Percentiles rank a stretch among this genome's conserved stretches.
Evolutionary conservation across 2,797 vertebrate genomes (phyloP).

Genomic region (Neosalanx taihuensis): DNA sequence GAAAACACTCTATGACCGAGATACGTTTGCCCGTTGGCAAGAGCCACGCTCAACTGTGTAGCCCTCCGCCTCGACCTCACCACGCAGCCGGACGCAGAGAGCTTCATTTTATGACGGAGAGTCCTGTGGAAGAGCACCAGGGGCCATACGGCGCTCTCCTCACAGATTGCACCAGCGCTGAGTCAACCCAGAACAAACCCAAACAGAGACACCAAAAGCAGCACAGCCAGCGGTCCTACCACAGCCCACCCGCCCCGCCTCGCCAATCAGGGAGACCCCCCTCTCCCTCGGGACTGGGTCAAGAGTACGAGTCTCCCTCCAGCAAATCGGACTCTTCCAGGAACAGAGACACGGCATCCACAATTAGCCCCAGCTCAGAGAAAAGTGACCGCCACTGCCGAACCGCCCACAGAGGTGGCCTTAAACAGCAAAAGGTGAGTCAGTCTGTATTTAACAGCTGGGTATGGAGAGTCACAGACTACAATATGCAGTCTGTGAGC

Average conservation of each 20-base stretch:
- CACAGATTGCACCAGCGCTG: slow-evolving; percentile 69
- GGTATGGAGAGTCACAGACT: not conserved
- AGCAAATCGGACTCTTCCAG: slow-evolving; percentile 63
- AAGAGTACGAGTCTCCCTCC: slow-evolving; percentile 63
- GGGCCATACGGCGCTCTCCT: slow-evolving; percentile 43
- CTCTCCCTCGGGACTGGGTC: slow-evolving; percentile 35
- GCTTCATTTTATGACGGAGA: slow-evolving; percentile 33
- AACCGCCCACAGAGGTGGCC: slow-evolving; percentile 12
- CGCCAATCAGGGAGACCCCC: slow-evolving; percentile 32
- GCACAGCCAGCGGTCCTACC: slow-evolving; percentile 18
- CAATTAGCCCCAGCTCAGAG: slow-evolving; percentile 58
- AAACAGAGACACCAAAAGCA: slow-evolving; percentile 46
- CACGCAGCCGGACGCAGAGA: slow-evolving; percentile 45
- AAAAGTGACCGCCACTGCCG: slow-evolving; percentile 49
- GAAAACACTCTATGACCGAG: slow-evolving; percentile 46
- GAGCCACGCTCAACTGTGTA: slow-evolving; percentile 33
- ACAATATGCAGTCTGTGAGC: not conserved
- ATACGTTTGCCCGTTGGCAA: slow-evolving; percentile 47
- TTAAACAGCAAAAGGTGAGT: slow-evolving; percentile 55
- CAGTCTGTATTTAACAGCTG: not conserved
- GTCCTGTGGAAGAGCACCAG: slow-evolving; percentile 45
- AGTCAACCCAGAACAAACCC: slow-evolving; percentile 46
- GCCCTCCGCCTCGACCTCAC: slow-evolving; percentile 45
- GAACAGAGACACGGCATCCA: slow-evolving; percentile 53
- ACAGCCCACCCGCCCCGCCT: slow-evolving; percentile 29